Evolutionary conservation across 2,113 vertebrate genomes (phyloP), one percentile per base, ranked within the genome.

Genomic region (Cyprinus carpio): DNA sequence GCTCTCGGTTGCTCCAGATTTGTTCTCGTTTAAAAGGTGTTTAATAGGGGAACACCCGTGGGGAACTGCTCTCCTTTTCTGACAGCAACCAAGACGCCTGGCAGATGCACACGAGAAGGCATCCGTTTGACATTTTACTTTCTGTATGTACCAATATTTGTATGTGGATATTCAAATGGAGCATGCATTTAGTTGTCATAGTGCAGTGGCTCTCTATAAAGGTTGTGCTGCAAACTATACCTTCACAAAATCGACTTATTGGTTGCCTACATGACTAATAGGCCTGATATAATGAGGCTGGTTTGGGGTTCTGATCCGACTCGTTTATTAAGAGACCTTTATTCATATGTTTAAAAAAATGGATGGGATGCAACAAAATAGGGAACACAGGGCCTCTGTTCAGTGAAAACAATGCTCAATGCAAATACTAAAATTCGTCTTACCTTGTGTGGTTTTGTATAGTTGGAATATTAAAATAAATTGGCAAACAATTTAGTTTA

Each of bases 21-120:
- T 93, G 93, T 95, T 93, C 92, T 92, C 90, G 87, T 93, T 94
- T 91, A 93, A 92, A 93, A 90, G 92, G 92, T 92, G 92, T 92
- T 91, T 93, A 94, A 93, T 94, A 93, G 91, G 88, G 25, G 87
- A 91, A 91, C 89, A 94, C 93, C 93, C 94, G 93, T 87, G 90
- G 92, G 89, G 89, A 90, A 65, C 60, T 37, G 62, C 75, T 56
- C 56, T 76, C 34, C n/a, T 75, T 82, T 77, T 43, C 25, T 81
- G 84, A 75, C 74, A 51, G 13, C 75, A 81, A 69, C 84, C 76
- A 20, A 76, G 46, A 86, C 10, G 58, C 11, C 43, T 46, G 31
- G 71, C 65, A 37, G 78, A 83, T n/a, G 34, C 31, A 15, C 31
- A n/a, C n/a, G 51, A 72, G 74, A 76, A 71, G 46, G 12, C 34